Percentiles rank a stretch among this genome's conserved stretches.
phyloP scores from a whole-genome alignment of 2,113 vertebrate genomes.

The Galbula dea region DNA sequence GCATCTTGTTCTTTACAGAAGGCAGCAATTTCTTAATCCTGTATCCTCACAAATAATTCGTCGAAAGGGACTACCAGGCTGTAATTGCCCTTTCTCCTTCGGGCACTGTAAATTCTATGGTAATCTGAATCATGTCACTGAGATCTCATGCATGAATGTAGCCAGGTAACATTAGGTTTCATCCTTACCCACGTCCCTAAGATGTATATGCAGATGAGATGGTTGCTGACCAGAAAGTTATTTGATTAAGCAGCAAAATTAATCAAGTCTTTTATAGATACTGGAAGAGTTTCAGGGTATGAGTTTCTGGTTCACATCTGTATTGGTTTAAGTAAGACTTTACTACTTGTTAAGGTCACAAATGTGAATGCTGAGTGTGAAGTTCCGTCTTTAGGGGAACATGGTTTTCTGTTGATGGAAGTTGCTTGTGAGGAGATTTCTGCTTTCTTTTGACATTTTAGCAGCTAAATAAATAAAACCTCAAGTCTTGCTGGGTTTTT shows the following conservation, averaged over 20 bases:
- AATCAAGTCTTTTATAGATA: background rate
- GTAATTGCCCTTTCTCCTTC: background rate
- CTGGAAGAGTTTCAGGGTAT: background rate
- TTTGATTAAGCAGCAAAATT: background rate
- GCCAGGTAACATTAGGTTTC: background rate
- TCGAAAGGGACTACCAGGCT: background rate
- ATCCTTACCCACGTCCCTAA: background rate
- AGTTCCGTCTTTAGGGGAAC: background rate
- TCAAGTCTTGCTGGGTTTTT: background rate
- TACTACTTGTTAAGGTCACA: background rate
- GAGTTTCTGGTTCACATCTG: background rate
- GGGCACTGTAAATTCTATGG: background rate
- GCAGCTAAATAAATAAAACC: background rate
- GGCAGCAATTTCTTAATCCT: background rate
- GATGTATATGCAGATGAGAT: background rate
- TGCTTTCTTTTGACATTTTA: constrained; percentile 31
- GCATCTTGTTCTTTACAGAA: background rate
- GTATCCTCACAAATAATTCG: background rate
- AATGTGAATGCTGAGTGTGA: background rate
- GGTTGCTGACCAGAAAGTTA: background rate
- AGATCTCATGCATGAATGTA: background rate
- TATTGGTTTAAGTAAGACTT: background rate
- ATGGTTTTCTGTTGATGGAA: background rate
- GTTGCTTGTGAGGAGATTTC: constrained; percentile 6
- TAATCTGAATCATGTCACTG: background rate